These are phyloP conservation scores for Littorina saxatilis DNA, from an alignment of 1,140 invertebrate genomes.

Conservation along the genomic window DNA sequence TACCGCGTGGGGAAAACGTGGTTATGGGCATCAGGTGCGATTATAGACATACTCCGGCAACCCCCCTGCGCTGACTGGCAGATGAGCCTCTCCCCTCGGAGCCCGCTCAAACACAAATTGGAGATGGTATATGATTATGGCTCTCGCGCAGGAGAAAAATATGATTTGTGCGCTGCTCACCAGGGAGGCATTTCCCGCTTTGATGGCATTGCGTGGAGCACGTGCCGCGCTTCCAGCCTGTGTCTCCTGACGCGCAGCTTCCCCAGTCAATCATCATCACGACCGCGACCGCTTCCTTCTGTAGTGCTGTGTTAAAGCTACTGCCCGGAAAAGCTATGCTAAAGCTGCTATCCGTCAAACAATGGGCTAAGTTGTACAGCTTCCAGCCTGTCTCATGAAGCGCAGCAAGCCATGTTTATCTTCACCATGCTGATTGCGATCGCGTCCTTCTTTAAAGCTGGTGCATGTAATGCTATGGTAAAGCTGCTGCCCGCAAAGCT, in stretches of 20 bases:
- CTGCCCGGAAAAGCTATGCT: too few species aligned
- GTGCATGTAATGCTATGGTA: too few species aligned
- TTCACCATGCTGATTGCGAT: too few species aligned
- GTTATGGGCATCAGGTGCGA: conserved; percentile 27
- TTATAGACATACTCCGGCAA: conserved; percentile 27
- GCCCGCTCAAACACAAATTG: conserved; percentile 29
- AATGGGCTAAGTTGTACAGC: too few species aligned
- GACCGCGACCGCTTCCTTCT: too few species aligned
- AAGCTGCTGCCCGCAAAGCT: too few species aligned
- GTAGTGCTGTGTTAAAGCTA: too few species aligned
- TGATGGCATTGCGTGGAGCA: conserved; percentile 18
- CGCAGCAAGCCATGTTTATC: too few species aligned
- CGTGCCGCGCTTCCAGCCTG: background rate
- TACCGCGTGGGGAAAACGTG: background rate
- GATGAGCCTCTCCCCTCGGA: conserved; percentile 1
- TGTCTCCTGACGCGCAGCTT: conserved; percentile 3
- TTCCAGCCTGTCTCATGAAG: too few species aligned
- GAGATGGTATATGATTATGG: conserved; percentile 35
- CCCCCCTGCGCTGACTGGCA: conserved; percentile 14
- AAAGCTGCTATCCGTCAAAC: too few species aligned
- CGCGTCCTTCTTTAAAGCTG: too few species aligned
- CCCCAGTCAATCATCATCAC: conserved; percentile 25
- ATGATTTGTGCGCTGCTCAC: conserved; percentile 26
- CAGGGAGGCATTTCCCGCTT: conserved; percentile 28
- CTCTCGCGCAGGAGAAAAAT: conserved; percentile 27